Evolutionary conservation across 2,113 vertebrate genomes (phyloP).

Genomic region (Gorsachius goisagi): DNA sequence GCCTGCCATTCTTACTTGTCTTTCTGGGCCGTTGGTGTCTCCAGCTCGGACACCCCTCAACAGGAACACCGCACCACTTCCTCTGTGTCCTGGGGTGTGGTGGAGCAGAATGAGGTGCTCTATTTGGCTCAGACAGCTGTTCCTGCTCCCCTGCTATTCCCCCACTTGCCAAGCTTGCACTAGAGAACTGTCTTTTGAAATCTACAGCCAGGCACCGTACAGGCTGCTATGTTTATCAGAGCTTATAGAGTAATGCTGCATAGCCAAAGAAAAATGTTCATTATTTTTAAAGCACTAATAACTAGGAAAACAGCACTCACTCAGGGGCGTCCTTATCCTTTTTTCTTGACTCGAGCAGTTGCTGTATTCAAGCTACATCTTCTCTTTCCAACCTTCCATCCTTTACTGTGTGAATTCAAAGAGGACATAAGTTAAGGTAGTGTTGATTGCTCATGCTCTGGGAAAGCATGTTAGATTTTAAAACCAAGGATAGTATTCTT

Average conservation of each 20-base stretch:
- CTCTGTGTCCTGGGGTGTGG: neutral
- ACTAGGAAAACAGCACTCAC: neutral
- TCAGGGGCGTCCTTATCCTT: neutral
- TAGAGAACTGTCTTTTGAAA: neutral
- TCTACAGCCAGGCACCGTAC: fast-evolving
- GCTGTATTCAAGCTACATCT: neutral
- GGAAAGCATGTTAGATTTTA: neutral
- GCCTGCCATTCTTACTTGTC: fast-evolving
- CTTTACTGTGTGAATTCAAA: neutral
- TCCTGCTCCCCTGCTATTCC: neutral
- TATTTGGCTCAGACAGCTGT: neutral
- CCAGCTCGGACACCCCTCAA: neutral
- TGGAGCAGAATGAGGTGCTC: fast-evolving
- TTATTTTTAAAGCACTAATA: neutral
- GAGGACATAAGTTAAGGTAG: neutral
- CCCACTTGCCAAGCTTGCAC: fast-evolving
- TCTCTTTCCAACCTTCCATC: neutral
- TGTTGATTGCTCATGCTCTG: neutral
- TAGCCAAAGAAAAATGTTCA: neutral
- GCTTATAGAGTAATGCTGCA: neutral
- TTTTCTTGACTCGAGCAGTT: neutral
- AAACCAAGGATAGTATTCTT: neutral
- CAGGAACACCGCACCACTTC: fast-evolving
- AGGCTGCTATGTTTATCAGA: neutral
- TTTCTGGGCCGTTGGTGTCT: neutral